Conservation (phyloP, 2,888 invertebrate species). For the Drosophila planitibia region DNA sequence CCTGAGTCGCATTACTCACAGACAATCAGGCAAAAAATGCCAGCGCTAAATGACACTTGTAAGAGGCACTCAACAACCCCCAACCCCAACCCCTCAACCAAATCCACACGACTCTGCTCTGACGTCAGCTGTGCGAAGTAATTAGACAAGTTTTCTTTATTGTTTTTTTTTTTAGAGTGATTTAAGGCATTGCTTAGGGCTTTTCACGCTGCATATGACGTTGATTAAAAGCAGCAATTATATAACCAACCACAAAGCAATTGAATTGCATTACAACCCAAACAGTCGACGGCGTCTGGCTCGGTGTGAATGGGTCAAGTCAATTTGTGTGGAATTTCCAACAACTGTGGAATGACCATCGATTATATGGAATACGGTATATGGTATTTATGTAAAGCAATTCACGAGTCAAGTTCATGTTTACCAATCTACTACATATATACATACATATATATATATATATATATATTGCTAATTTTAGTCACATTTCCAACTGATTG, state of each 20-base stretch:
- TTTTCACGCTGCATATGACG: slow-evolving; percentile 1
- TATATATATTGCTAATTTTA: slow-evolving; percentile 1
- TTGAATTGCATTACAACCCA: slow-evolving; percentile 4
- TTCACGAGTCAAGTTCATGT: slow-evolving; percentile 2
- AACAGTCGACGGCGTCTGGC: neutral
- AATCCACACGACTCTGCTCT: slow-evolving; percentile 12
- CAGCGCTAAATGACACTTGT: slow-evolving; percentile 32
- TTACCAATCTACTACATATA: neutral
- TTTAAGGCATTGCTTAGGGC: neutral
- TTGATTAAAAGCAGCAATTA: slow-evolving; percentile 47
- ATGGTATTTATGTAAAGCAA: slow-evolving; percentile 7
- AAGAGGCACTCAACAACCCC: neutral
- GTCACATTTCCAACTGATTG: slow-evolving; percentile 8
- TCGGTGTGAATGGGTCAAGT: slow-evolving; percentile 35
- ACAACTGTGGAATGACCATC: slow-evolving; percentile 8
- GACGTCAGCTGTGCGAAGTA: slow-evolving; percentile 48
- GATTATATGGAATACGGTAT: slow-evolving; percentile 7
- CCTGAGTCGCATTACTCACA: slow-evolving; percentile 46
- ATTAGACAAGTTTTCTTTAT: slow-evolving; percentile 34
- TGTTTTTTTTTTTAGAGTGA: neutral
- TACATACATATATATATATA: neutral
- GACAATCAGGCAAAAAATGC: slow-evolving; percentile 22
- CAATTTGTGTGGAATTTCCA: slow-evolving; percentile 50
- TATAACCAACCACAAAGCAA: slow-evolving; percentile 33
- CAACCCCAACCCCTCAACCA: neutral